Evolutionary conservation across 2,888 invertebrate genomes (phyloP), one percentile per base, ranked within the genome.

Genomic region (Germaria angustata): DNA sequence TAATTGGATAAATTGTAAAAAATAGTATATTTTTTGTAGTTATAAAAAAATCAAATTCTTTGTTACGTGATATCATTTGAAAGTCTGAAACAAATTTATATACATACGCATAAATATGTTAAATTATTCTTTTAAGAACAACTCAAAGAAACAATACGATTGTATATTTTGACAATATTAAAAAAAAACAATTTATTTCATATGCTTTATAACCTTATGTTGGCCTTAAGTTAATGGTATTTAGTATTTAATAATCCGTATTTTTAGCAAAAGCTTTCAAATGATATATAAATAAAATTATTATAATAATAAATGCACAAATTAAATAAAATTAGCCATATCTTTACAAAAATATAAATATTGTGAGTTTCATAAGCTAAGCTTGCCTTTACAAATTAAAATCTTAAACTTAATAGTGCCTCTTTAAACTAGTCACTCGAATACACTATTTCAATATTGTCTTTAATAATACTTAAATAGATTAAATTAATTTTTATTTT

Each of bases 321-420:
- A 61, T 32, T n/a, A 51, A 51, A 17, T 22, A 46, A 44, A 20
- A 46, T 53, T 53, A 28, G 8, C n/a, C 53, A 53, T 53, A 53
- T 53, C 32, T 9, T 36, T 17, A 46, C 22, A 65, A 44, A 39
- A 34, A 53, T 24, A 41, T 36, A 39, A 41, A 59, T 20, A 17
- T 36, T 17, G 49, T 57, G 76, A 72, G 71, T 79, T 79, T 79
- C 72, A 79, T n/a, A 66, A 69, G 59, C 78, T 41, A 61, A 69
- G 59, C 77, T 69, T 65, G 63, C 73, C 65, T 75, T 53, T 51
- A 61, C 34, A 28, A 28, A 13, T 17, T 51, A 28, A 51, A 55
- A 44, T 39, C 20, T 13, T 46, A 46, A 46, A 63, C 28, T 9
- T 61, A 22, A 61, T 77, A 51, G 76, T 77, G 76, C 76, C 76